A percentile compares a stretch with the other conserved stretches of the same genome.
phyloP scores from a whole-genome alignment of 1,140 invertebrate genomes.

The Zaprionus africanus region DNA sequence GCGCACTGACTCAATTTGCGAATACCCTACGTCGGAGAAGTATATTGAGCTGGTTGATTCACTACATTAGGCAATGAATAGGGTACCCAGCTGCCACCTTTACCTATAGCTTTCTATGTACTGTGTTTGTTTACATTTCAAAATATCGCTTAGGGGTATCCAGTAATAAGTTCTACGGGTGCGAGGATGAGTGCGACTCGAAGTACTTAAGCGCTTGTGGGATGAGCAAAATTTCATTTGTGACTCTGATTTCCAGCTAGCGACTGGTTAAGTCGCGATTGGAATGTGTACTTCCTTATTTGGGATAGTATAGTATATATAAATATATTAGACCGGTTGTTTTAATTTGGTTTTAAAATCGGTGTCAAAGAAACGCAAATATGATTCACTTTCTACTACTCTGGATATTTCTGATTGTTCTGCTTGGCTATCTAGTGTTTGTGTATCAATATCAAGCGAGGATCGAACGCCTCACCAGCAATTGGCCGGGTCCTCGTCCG shows the following conservation, averaged over 20 bases:
- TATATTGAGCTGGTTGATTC: neutral
- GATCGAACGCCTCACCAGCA: constrained; percentile 54
- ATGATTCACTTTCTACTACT: constrained; percentile 41
- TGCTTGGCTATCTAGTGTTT: constrained; percentile 41
- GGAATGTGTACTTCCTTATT: neutral
- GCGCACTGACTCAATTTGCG: neutral
- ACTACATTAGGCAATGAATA: neutral
- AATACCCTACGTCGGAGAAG: neutral
- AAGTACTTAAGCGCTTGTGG: constrained; percentile 32
- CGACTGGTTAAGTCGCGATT: constrained; percentile 39
- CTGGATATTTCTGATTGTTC: constrained; percentile 12
- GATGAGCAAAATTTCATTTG: constrained; percentile 59
- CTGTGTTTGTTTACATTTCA: constrained; percentile 41
- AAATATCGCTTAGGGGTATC: constrained; percentile 19
- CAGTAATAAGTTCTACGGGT: constrained; percentile 22
- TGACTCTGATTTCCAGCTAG: constrained; percentile 33
- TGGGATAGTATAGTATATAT: neutral
- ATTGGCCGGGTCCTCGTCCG: constrained; percentile 61
- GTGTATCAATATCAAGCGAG: constrained; percentile 42
- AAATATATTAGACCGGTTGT: neutral
- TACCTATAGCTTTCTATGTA: neutral
- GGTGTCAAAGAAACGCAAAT: too few relatives aligned
- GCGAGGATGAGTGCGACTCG: neutral
- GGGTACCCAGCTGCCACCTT: neutral
- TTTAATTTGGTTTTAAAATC: neutral